Conservation (phyloP, 2,113 vertebrate genomes). For the Conger conger region DNA sequence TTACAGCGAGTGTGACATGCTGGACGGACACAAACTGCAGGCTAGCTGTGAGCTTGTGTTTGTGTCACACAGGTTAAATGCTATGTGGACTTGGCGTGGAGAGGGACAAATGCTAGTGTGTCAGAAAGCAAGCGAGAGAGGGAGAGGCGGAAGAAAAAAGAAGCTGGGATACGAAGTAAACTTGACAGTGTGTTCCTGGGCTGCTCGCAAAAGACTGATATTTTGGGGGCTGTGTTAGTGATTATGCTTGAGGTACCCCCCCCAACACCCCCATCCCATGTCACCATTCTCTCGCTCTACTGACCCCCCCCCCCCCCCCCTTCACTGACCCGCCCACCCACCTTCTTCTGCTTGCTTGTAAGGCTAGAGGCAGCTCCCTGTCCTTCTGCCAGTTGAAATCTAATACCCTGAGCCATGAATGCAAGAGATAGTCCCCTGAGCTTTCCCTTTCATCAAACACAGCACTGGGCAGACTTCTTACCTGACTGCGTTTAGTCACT, state of each 20-base stretch:
- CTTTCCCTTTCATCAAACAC: conserved; percentile 58
- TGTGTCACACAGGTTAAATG: conserved; percentile 40
- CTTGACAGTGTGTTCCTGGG: conserved; percentile 49
- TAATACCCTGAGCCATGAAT: conserved; percentile 46
- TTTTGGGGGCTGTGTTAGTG: conserved; percentile 53
- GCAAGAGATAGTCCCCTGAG: conserved; percentile 46
- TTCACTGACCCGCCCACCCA: neutral
- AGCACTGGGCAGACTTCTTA: conserved; percentile 50
- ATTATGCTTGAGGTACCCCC: conserved; percentile 41
- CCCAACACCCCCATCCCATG: conserved; percentile 23
- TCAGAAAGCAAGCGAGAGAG: conserved; percentile 33
- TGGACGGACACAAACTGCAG: conserved; percentile 55
- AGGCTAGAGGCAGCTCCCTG: conserved; percentile 63
- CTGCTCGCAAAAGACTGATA: conserved; percentile 47
- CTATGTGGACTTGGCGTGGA: conserved; percentile 39
- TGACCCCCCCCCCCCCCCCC: conserved; percentile 30
- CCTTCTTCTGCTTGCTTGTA: conserved; percentile 59
- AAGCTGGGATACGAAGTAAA: conserved; percentile 38
- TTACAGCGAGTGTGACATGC: conserved; percentile 10
- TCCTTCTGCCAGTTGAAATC: conserved; percentile 64
- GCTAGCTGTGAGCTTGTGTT: conserved; percentile 43
- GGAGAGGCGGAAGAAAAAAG: neutral
- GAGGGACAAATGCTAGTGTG: conserved; percentile 24
- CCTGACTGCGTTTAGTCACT: conserved; percentile 56
- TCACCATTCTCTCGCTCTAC: conserved; percentile 27